Evolutionary conservation across 1,140 invertebrate species (phyloP), one percentile per base, ranked within the genome.

Genomic region (Drosophila malerkotliana): DNA sequence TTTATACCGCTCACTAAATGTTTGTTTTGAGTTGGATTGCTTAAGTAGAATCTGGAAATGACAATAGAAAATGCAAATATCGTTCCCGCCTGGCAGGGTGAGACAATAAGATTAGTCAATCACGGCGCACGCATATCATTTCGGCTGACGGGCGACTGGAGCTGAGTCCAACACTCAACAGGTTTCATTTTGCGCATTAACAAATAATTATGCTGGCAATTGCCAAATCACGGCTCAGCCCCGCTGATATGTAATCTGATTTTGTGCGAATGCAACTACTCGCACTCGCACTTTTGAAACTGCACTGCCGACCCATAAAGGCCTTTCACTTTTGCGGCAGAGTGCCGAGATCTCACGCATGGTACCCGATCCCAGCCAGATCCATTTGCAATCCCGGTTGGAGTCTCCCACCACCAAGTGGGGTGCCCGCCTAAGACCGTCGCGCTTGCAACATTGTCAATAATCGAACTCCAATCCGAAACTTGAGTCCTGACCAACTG

Each of bases 281-380:
- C 39, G 12, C 12, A 41, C 41, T 44, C 41, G 14, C 12, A 44
- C n/a, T 18, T 15, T 15, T 4, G 34, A 26, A 9, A 52, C 57
- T 73, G 72, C 72, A 73, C 8, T 69, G 32, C 30, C 72, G 82
- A 79, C 83, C 82, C 82, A 88, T 66, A 88, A 68, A 88, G 66
- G 77, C 82, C 82, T 87, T 87, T 87, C 82, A 87, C 82, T 87
- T 88, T 87, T 87, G 71, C 71, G 58, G 69, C 62, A 85, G 54
- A 54, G 77, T 57, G 81, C 68, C 78, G 51, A 44, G 41, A 73
- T 77, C 72, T 68, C 72, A 82, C 79, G 79, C 79, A 82, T 82
- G 71, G 26, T 39, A 64, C 49, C 55, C 45, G 57, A 47, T 48
- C 56, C 54, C 52, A 71, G 59, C 39, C 59, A 54, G 26, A 14